Conservation (phyloP, 2,888 invertebrate genomes). For the Zele albiditarsus region DNA sequence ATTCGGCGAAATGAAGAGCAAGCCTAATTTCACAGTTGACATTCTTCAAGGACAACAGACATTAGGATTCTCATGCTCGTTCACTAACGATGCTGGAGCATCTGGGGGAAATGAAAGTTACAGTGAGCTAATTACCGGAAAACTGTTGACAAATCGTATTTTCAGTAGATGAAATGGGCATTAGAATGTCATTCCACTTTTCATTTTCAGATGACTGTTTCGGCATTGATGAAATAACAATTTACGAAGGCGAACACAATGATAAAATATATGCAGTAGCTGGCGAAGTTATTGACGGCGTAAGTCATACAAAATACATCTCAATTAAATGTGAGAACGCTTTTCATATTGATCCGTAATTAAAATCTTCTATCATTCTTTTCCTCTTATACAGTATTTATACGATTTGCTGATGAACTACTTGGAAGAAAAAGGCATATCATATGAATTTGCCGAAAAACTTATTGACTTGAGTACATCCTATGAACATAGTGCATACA, state of each 20-base stretch:
- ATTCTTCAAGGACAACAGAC: slow-evolving; percentile 85
- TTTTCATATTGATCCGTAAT: slow-evolving; percentile 17
- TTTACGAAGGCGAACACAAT: slow-evolving; percentile 90
- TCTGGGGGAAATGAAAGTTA: slow-evolving; percentile 81
- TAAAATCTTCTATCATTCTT: slow-evolving; percentile 42
- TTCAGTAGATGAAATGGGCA: slow-evolving; percentile 51
- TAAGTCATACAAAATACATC: slow-evolving; percentile 73
- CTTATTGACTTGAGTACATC: slow-evolving; percentile 90
- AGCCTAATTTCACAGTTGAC: slow-evolving; percentile 93
- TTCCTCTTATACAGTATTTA: slow-evolving; percentile 82
- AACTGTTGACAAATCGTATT: not conserved
- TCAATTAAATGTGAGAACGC: not conserved
- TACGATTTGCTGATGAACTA: slow-evolving; percentile 96
- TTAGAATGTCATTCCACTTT: slow-evolving; percentile 42
- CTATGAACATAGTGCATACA: slow-evolving; percentile 94
- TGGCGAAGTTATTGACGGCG: slow-evolving; percentile 96
- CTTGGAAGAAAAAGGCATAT: slow-evolving; percentile 95
- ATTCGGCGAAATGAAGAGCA: slow-evolving; percentile 89
- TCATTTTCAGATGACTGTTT: slow-evolving; percentile 85
- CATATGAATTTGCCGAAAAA: slow-evolving; percentile 93
- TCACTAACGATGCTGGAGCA: slow-evolving; percentile 78
- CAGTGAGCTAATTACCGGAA: slow-evolving; percentile 73
- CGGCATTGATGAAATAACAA: slow-evolving; percentile 93
- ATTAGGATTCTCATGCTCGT: slow-evolving; percentile 90
- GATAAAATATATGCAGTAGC: slow-evolving; percentile 92